Evolutionary conservation across 1,140 invertebrate genomes (phyloP), one percentile per base, ranked within the genome.

Genomic region (Ptiloglossa arizonensis): DNA sequence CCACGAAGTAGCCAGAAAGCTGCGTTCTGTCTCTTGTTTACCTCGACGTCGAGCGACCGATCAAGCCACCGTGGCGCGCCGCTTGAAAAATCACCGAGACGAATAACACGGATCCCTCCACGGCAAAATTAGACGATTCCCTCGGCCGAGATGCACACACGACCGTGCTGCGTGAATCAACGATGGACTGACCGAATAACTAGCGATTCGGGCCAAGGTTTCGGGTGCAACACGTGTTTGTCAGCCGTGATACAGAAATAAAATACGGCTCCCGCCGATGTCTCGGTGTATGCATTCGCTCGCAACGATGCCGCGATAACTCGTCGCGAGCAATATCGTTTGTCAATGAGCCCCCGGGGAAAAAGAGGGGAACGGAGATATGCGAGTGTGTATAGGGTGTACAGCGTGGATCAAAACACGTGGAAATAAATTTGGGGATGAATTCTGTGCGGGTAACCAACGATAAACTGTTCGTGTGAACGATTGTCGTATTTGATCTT

Each of bases 121-220:
- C 8, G 9, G 24, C 24, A 46, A 69, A 80, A 63, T 80, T 68
- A 54, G 71, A 68, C 56, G 38, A 44, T 44, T 24, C 27, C 17
- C 3, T 9, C 41, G 44, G 38, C 11, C 11, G 11, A 15, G 52
- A 22, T 4, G n/a, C 1, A 52, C n/a, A 41, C 19, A 46, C 13
- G 41, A 46, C 56, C 19, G 11, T 17, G 6, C 41, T 32, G 15
- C 27, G 17, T 62, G 32, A 35, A 56, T 19, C 38, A 27, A 54
- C 44, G 64, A 76, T 70, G 70, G 24, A 62, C 32, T 41, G 83
- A 24, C 71, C 78, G 80, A 85, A 85, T 85, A 75, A 78, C 83
- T 79, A 73, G 67, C 64, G 81, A 88, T 88, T 85, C 80, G 82
- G 87, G 87, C 84, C 87, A 89, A 89, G 87, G 87, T 88, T 87